Conservation (phyloP, 2,113 vertebrate genomes). For the pig (Sus scrofa) region DNA sequence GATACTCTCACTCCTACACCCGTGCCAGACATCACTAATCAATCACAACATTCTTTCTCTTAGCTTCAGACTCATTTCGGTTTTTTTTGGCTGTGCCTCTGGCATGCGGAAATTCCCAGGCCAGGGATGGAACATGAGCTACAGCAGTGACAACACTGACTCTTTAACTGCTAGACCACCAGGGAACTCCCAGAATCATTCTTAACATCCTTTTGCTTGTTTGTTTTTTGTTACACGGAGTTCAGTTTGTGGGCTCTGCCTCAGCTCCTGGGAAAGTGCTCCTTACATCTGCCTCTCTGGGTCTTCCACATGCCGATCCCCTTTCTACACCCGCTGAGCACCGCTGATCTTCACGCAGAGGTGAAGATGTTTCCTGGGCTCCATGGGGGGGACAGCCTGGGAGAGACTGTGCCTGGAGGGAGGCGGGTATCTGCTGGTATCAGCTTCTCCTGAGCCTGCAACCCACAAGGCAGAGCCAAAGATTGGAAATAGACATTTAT, state of each 20-base stretch:
- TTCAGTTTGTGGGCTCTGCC: not conserved
- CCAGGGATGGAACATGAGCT: too few relatives aligned
- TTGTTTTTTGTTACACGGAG: not conserved
- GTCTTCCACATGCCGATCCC: not conserved
- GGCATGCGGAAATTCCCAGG: too few relatives aligned
- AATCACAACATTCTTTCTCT: not conserved
- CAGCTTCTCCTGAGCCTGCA: not conserved
- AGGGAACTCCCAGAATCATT: too few relatives aligned
- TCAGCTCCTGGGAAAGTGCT: not conserved
- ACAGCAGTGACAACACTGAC: too few relatives aligned
- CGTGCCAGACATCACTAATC: not conserved
- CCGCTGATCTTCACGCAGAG: not conserved
- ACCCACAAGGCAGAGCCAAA: not conserved
- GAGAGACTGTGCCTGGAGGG: not conserved
- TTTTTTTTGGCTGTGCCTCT: too few relatives aligned
- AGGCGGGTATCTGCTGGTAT: not conserved
- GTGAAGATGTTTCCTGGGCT: not conserved
- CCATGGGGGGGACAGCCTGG: accelerated
- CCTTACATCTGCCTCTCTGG: not conserved
- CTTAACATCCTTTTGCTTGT: not conserved
- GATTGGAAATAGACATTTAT: not conserved
- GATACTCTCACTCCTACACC: accelerated
- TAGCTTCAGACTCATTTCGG: not conserved
- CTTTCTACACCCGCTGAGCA: not conserved
- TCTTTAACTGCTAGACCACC: too few relatives aligned